Percentiles rank a stretch among this genome's conserved stretches.
Conservation (phyloP, 2,888 invertebrate species). For the Hybos culiciformis region DNA sequence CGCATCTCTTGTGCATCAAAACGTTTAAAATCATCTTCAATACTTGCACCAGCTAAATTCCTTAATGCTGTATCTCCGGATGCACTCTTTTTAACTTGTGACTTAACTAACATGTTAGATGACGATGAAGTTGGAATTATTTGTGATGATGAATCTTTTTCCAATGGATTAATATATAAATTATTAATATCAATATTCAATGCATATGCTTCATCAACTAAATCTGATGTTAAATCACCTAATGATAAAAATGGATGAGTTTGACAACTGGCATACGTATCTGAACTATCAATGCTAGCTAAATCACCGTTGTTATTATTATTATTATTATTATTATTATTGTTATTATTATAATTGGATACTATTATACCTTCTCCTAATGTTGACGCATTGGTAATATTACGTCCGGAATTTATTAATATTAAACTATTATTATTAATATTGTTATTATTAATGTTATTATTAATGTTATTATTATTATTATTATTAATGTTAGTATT, state of each 20-base stretch:
- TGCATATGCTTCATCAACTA: conserved; percentile 33
- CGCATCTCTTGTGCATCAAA: conserved; percentile 37
- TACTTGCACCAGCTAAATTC: conserved; percentile 35
- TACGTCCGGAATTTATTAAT: background rate
- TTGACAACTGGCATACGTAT: conserved; percentile 93
- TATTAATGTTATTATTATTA: conserved; percentile 18
- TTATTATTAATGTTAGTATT: conserved; percentile 16
- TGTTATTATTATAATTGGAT: conserved; percentile 8
- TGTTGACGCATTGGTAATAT: conserved; percentile 2
- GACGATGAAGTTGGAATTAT: conserved; percentile 24
- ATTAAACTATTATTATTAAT: conserved; percentile 25
- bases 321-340: conserved; percentile 30
- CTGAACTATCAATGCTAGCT: conserved; percentile 61
- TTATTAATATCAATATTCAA: conserved; percentile 55
- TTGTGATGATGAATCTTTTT: conserved; percentile 36
- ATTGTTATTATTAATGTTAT: conserved; percentile 30
- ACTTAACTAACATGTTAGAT: conserved; percentile 40
- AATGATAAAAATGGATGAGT: conserved; percentile 88
- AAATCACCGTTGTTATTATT: conserved; percentile 38
- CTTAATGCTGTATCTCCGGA: conserved; percentile 63
- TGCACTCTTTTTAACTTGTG: conserved; percentile 59
- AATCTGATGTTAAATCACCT: conserved; percentile 52
- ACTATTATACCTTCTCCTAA: conserved; percentile 13
- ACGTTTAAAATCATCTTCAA: conserved; percentile 45
- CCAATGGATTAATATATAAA: conserved; percentile 78